Evolutionary conservation across 2,888 invertebrate species (phyloP).

Genomic region (Pristionchus mayeri): DNA sequence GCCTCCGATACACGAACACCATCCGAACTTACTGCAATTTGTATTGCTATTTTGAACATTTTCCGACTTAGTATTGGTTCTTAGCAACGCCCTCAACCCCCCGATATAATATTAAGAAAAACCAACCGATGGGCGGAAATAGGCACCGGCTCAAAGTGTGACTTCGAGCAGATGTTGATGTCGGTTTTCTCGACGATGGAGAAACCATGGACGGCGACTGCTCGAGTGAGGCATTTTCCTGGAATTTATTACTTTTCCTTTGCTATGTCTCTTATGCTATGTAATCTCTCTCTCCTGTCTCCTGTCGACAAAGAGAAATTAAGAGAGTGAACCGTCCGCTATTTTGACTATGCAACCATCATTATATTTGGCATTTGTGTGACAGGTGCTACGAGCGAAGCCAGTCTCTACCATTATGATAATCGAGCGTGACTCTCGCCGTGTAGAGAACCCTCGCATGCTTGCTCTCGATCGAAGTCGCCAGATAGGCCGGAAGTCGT

Average conservation of each 20-base stretch:
- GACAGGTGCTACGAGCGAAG: too few species aligned
- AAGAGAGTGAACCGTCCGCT: too few species aligned
- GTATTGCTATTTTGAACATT: neutral
- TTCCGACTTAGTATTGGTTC: too few species aligned
- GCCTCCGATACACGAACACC: slow-evolving; percentile 45
- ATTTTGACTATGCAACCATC: too few species aligned
- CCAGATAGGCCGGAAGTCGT: slow-evolving; percentile 42
- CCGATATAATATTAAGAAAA: too few species aligned
- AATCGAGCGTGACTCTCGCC: neutral
- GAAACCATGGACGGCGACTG: slow-evolving; percentile 10
- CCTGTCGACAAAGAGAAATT: too few species aligned
- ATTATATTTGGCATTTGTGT: too few species aligned
- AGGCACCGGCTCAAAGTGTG: slow-evolving; percentile 20
- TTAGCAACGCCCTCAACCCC: too few species aligned
- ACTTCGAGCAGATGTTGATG: slow-evolving; percentile 6
- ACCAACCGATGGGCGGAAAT: slow-evolving; percentile 14
- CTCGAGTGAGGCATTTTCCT: neutral
- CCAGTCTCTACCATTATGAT: slow-evolving; percentile 28
- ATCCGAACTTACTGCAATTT: slow-evolving; percentile 18
- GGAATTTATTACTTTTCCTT: neutral
- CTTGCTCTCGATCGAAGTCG: slow-evolving; percentile 42
- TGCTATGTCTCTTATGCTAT: neutral
- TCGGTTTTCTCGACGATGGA: slow-evolving; percentile 37
- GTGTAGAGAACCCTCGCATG: slow-evolving; percentile 41
- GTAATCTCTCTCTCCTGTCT: neutral